Conservation (phyloP, 2,888 invertebrate species). For the Heliconius sara region DNA sequence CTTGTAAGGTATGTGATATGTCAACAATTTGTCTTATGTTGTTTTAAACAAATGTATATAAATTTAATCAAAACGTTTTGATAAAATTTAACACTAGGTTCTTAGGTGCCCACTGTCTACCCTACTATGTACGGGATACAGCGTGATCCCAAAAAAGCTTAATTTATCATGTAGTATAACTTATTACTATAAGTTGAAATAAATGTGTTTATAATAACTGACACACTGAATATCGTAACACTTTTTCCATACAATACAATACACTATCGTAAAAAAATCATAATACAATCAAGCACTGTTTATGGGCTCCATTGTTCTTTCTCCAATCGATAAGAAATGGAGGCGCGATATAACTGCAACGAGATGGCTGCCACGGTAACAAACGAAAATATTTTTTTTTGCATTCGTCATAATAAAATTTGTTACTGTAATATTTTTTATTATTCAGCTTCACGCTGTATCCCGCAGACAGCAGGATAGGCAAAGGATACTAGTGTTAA, state of each 20-base stretch:
- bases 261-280: slow-evolving; percentile 39
- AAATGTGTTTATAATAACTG: background rate
- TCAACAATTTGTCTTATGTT: no score
- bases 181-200: background rate
- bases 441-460: background rate
- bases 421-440: background rate
- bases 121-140: no score
- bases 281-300: slow-evolving; percentile 46
- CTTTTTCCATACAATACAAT: slow-evolving; percentile 15
- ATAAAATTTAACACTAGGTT: no score
- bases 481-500: background rate
- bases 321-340: slow-evolving; percentile 51
- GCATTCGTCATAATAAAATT: background rate
- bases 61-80: no score
- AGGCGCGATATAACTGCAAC: slow-evolving; percentile 50
- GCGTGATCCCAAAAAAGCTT: no score
- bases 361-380: slow-evolving; percentile 33
- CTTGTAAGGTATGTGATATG: no score
- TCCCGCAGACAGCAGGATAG: background rate
- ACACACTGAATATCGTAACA: slow-evolving; percentile 17
- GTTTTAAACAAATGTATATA: no score
- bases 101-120: no score
- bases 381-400: slow-evolving; percentile 20
- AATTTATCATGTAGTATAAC: no score
- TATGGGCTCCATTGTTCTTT: slow-evolving; percentile 49